Evolutionary conservation across 2,113 vertebrate species (phyloP), one percentile per base, ranked within the genome.

Genomic region (Rissa tridactyla): DNA sequence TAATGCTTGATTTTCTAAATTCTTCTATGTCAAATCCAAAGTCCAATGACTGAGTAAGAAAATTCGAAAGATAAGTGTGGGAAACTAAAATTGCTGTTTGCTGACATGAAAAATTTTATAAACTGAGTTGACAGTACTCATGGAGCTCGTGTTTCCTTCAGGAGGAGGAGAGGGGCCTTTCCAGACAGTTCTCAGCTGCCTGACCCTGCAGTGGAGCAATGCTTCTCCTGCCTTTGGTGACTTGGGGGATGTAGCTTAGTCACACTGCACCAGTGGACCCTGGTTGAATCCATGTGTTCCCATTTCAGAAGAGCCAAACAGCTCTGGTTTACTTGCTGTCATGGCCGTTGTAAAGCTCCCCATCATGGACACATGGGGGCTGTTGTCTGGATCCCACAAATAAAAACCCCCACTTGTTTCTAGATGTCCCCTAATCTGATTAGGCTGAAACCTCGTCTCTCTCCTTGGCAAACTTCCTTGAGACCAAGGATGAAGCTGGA

Each of bases 251-350:
- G 11, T 19, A 27, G n/a, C 68, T 47, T 19, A 14, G 20, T 57
- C 36, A 15, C 1, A 0, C 14, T 13, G 19, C 1, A 1, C 36
- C 36, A 9, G 30, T 30, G 42, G 44, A 51, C 26, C 32, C n/a
- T 3, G 2, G 25, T 3, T 34, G 54, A 68, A 36, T 29, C 3
- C 38, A 16, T 3, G 6, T 6, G 8, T 68, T 90, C 46, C 46
- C 14, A 2, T 68, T 68, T 54, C 0, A 2, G 70, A 46, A 60
- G 32, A 76, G 32, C 17, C 1, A 1, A 29, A 44, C 46, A 68
- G 38, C 61, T 82, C 38, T 69, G 46, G 15, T 47, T 69, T 82
- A 26, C 22, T 29, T 52, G 23, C 38, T 61, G 36, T 46, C 78
- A 13, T 38, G 36, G 27, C 69, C 7, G 3, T 44, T 58, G 38